These are phyloP conservation scores for Epiblema foenella DNA, from an alignment of 2,888 invertebrate species.

Conservation along the genomic window DNA sequence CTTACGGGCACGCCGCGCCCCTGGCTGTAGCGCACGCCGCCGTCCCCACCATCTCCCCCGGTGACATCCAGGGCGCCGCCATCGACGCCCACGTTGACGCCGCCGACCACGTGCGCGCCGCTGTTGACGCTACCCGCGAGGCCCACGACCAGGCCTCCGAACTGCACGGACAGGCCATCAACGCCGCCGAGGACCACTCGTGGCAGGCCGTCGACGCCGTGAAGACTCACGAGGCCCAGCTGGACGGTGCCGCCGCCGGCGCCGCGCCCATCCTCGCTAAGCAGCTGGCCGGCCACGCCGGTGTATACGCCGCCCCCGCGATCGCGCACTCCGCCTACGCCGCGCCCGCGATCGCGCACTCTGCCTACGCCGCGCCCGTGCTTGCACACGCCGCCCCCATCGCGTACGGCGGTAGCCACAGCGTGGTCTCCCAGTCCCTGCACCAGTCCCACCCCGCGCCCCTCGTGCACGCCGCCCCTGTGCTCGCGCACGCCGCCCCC, in stretches of 20 bases:
- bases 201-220: slow-evolving; percentile 80
- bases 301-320: slow-evolving; percentile 43
- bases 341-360: slow-evolving; percentile 25
- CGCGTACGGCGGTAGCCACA: slow-evolving; percentile 33
- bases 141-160: slow-evolving; percentile 79
- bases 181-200: slow-evolving; percentile 80
- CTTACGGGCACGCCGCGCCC: slow-evolving; percentile 60
- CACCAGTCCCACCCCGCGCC: slow-evolving; percentile 35
- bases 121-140: slow-evolving; percentile 75
- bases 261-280: slow-evolving; percentile 77
- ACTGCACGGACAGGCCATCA: slow-evolving; percentile 75
- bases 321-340: slow-evolving; percentile 49
- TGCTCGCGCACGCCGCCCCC: slow-evolving; percentile 45
- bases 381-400: slow-evolving; percentile 30
- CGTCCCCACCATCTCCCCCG: slow-evolving; percentile 77
- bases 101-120: slow-evolving; percentile 76
- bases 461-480: slow-evolving; percentile 49
- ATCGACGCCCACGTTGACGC: slow-evolving; percentile 81
- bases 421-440: slow-evolving; percentile 29
- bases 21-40: slow-evolving; percentile 53
- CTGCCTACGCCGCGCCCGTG: background rate
- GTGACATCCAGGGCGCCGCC: slow-evolving; percentile 75
- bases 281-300: slow-evolving; percentile 72
- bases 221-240: slow-evolving; percentile 74
- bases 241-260: slow-evolving; percentile 79